Evolutionary conservation across 2,797 vertebrate genomes (phyloP).

Genomic region (Bradypodion pumilum): DNA sequence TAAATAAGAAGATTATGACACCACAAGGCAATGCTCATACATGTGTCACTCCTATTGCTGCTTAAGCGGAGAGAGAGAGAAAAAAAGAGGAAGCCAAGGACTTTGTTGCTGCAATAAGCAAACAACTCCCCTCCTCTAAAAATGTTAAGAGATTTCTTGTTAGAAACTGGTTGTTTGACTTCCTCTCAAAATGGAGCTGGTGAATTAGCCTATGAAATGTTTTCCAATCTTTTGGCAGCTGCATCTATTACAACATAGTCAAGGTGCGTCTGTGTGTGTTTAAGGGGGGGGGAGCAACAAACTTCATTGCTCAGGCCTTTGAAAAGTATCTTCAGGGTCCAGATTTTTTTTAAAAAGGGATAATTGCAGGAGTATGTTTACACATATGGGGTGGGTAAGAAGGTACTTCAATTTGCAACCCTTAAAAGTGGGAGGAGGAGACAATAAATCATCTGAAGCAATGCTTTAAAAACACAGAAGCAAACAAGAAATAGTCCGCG

Average conservation of each 20-base stretch:
- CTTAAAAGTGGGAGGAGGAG: background rate
- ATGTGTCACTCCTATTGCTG: background rate
- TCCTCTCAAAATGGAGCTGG: no score
- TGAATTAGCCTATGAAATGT: background rate
- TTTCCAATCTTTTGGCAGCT: background rate
- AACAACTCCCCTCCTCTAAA: background rate
- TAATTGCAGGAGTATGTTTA: background rate
- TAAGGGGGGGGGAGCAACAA: background rate
- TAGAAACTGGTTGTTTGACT: background rate
- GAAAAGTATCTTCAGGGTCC: background rate
- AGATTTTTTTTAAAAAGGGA: background rate
- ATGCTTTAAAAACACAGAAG: background rate
- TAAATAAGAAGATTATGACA: slow-evolving; percentile 20
- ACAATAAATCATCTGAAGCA: background rate
- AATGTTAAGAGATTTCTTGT: fast-evolving
- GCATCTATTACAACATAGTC: background rate
- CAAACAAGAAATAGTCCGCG: background rate
- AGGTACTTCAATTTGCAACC: background rate
- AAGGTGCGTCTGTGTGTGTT: no score
- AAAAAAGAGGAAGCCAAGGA: background rate
- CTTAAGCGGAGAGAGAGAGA: background rate
- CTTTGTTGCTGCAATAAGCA: background rate
- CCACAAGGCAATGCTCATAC: background rate
- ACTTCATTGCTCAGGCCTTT: background rate
- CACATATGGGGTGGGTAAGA: background rate